phyloP scores from a whole-genome alignment of 2,113 vertebrate species.

The Sarotherodon lohbergeri region DNA sequence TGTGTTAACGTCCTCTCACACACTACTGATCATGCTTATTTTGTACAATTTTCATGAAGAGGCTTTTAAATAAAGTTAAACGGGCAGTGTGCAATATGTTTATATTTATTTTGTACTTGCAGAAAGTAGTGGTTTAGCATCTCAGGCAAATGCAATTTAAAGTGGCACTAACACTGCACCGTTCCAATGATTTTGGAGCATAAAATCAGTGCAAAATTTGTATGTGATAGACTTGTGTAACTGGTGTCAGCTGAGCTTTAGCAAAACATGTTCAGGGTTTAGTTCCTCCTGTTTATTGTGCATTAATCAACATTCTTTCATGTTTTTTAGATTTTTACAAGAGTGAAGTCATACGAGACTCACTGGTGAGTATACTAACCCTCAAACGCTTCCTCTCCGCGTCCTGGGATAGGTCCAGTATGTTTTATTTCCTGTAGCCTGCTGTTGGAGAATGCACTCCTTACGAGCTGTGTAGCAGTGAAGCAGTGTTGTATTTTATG shows the following conservation, averaged over 20 bases:
- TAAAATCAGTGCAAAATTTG: neutral
- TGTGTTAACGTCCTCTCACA: neutral
- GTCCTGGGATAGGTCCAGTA: neutral
- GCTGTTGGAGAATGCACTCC: neutral
- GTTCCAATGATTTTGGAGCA: neutral
- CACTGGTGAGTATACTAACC: constrained; percentile 85
- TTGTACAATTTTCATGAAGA: neutral
- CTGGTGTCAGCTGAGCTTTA: neutral
- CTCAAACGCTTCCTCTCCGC: neutral
- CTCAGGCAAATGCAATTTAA: neutral
- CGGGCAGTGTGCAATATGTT: fast-evolving
- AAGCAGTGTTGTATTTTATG: neutral
- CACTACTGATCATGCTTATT: neutral
- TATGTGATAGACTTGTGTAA: neutral
- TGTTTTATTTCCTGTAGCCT: neutral
- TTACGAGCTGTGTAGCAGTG: neutral
- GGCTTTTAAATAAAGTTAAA: neutral
- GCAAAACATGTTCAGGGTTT: neutral
- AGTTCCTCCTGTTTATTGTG: neutral
- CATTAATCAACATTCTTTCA: neutral
- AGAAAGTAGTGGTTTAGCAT: neutral
- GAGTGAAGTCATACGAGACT: constrained; percentile 96
- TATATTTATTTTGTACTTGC: fast-evolving
- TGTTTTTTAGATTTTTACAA: constrained; percentile 87
- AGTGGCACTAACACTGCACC: neutral